Percentiles rank a stretch among this genome's conserved stretches.
Evolutionary conservation across 2,113 vertebrate species (phyloP).

Genomic region (Coracopsis vasa): DNA sequence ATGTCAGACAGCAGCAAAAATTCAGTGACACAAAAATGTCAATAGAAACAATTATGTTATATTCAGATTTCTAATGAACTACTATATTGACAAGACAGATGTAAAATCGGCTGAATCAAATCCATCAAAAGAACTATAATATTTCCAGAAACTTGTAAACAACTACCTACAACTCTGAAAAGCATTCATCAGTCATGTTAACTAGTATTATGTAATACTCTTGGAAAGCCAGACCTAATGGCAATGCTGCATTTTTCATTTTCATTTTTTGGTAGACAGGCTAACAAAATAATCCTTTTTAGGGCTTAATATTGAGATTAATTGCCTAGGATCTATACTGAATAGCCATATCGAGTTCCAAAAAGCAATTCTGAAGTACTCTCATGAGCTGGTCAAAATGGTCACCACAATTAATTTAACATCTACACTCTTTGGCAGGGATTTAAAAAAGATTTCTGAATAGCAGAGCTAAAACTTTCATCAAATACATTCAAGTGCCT

Average conservation of each 20-base stretch:
- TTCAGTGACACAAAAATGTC: conserved; percentile 27
- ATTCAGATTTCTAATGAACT: conserved; percentile 47
- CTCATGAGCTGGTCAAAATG: neutral
- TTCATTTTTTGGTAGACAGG: neutral
- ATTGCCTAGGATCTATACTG: neutral
- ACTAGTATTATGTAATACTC: neutral
- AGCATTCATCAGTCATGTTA: conserved; percentile 7
- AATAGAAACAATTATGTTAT: conserved; percentile 43
- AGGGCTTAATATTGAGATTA: neutral
- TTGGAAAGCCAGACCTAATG: neutral
- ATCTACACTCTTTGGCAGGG: neutral
- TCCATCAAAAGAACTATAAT: neutral
- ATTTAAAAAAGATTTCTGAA: neutral
- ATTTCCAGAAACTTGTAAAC: conserved; percentile 48
- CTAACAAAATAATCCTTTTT: neutral
- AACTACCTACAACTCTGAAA: conserved; percentile 11
- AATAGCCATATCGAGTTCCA: neutral
- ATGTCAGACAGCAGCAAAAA: conserved; percentile 14
- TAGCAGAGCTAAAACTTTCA: neutral
- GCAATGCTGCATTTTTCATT: neutral
- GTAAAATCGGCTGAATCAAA: conserved; percentile 46
- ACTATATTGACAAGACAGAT: conserved; percentile 21
- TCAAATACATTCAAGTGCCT: neutral
- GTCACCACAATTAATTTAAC: neutral
- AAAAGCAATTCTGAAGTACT: neutral